Percentiles rank a stretch among this genome's conserved stretches.
These are phyloP conservation scores for Ahaetulla prasina DNA, from an alignment of 2,113 vertebrate genomes.

Conservation along the genomic window DNA sequence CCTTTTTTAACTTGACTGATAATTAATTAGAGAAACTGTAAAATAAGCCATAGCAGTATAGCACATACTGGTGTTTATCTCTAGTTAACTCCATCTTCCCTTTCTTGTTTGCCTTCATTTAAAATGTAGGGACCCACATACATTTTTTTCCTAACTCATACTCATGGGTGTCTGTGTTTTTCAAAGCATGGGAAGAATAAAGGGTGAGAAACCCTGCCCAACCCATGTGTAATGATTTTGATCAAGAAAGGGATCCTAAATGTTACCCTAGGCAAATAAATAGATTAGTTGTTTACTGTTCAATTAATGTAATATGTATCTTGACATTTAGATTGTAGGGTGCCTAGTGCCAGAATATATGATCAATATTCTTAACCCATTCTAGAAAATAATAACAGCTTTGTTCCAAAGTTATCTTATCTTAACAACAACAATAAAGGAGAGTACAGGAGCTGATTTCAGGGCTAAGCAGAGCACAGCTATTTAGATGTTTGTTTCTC, in stretches of 20 bases:
- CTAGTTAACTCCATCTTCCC: background rate
- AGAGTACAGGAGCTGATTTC: too few relatives aligned
- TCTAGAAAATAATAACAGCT: too few relatives aligned
- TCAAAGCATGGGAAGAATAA: background rate
- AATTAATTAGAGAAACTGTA: background rate
- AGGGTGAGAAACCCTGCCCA: background rate
- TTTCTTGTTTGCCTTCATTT: background rate
- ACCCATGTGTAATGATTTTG: background rate
- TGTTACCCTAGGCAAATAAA: background rate
- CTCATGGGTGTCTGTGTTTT: background rate
- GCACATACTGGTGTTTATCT: background rate
- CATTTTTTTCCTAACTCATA: background rate
- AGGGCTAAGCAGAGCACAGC: too few relatives aligned
- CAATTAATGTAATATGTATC: background rate
- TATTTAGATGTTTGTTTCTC: background rate
- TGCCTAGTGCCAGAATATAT: too few relatives aligned
- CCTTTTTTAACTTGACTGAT: background rate
- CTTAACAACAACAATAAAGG: too few relatives aligned
- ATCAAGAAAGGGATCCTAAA: background rate
- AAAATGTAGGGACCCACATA: background rate
- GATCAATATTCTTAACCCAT: too few relatives aligned
- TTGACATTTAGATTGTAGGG: background rate
- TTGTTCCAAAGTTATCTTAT: too few relatives aligned
- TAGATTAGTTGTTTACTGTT: background rate
- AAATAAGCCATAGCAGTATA: background rate